Percentiles rank a stretch among this genome's conserved stretches.
phyloP scores from a whole-genome alignment of 1,140 invertebrate species.

The Penaeus chinensis region DNA sequence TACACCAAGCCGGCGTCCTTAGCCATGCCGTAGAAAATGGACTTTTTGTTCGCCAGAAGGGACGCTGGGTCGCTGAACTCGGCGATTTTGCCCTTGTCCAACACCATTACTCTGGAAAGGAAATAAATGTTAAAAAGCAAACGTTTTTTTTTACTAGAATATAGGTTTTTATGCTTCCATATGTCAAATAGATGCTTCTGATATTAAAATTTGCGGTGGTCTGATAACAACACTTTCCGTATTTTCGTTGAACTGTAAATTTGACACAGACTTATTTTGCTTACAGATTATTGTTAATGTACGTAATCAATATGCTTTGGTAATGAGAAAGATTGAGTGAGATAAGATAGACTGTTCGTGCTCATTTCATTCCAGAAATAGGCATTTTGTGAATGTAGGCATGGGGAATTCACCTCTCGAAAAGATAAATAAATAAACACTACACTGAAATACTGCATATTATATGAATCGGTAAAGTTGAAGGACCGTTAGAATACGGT shows the following conservation, averaged over 20 bases:
- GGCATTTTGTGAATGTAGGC: no score
- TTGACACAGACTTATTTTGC: no score
- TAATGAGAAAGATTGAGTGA: no score
- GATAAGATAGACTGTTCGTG: no score
- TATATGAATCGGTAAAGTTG: neutral
- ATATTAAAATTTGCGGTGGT: neutral
- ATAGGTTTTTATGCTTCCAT: neutral
- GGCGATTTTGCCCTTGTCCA: slow-evolving; percentile 85
- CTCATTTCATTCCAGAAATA: no score
- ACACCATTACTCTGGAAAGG: slow-evolving; percentile 82
- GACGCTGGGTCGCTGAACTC: slow-evolving; percentile 84
- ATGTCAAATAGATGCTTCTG: neutral
- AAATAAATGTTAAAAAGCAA: neutral
- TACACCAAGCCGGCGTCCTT: slow-evolving; percentile 81
- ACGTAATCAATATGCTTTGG: no score
- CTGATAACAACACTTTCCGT: no score
- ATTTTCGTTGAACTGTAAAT: no score
- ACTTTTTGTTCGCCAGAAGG: slow-evolving; percentile 80
- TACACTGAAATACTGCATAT: neutral
- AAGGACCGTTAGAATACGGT: slow-evolving; percentile 58
- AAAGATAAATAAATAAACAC: no score
- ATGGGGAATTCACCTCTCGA: no score
- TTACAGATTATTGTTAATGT: no score
- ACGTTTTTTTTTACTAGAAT: no score
- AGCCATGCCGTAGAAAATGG: slow-evolving; percentile 92